phyloP scores from a whole-genome alignment of 2,888 invertebrate species.

The Oxytorus armatus region DNA sequence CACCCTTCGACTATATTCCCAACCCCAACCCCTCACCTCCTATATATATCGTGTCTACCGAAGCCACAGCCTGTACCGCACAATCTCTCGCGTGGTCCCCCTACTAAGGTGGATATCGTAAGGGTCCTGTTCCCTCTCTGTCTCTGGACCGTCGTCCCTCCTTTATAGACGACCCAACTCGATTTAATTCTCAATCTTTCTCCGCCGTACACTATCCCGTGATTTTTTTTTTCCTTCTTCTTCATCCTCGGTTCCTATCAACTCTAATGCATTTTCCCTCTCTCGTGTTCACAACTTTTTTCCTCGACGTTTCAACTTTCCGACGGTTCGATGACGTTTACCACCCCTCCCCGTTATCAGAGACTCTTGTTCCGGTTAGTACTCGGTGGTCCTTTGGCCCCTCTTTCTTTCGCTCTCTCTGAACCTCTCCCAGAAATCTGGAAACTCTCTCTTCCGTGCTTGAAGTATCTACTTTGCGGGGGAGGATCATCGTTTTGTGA shows the following conservation, averaged over 20 bases:
- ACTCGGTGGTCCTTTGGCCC: too few species aligned
- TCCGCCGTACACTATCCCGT: constrained; percentile 38
- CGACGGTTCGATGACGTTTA: too few species aligned
- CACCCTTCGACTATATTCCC: constrained; percentile 63
- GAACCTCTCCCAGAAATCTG: too few species aligned
- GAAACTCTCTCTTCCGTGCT: too few species aligned
- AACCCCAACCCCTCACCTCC: constrained; percentile 35
- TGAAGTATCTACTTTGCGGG: too few species aligned
- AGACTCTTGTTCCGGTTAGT: too few species aligned
- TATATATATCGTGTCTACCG: constrained; percentile 45
- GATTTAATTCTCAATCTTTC: constrained; percentile 51
- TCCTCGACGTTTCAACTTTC: too few species aligned
- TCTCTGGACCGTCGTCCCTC: constrained; percentile 53
- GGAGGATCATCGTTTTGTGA: too few species aligned
- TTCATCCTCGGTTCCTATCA: constrained; percentile 2
- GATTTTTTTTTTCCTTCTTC: constrained; percentile 49
- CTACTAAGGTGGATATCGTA: not conserved
- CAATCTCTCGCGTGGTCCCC: not conserved
- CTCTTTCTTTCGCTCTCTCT: too few species aligned
- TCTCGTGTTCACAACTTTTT: too few species aligned
- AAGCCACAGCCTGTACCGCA: constrained; percentile 37
- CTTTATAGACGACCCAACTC: constrained; percentile 30
- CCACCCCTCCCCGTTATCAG: too few species aligned
- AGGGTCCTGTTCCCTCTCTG: not conserved
- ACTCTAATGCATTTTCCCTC: too few species aligned